These are phyloP conservation scores for Orussus abietinus DNA, from an alignment of 1,140 invertebrate species.

Conservation along the genomic window DNA sequence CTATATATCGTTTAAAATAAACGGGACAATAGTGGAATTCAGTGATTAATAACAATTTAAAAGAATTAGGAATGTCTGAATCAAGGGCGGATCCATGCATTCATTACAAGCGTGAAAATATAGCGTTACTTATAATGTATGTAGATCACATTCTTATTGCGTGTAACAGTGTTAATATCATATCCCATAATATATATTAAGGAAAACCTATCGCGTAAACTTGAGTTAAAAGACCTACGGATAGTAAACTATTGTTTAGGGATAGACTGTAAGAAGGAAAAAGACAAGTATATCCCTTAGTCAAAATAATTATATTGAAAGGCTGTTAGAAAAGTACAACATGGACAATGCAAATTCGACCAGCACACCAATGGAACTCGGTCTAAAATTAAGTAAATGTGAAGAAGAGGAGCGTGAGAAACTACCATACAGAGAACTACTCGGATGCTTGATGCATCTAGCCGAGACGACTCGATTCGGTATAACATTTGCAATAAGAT, in stretches of 20 bases:
- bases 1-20: conserved; percentile 2
- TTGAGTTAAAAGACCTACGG: too few species aligned
- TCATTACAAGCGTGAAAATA: not conserved
- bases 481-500: conserved; percentile 29
- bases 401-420: too few species aligned
- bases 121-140: not conserved
- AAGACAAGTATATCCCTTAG: conserved; percentile 13
- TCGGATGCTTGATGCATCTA: conserved; percentile 41
- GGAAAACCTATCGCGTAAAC: too few species aligned
- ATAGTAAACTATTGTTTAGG: too few species aligned
- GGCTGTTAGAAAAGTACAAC: not conserved
- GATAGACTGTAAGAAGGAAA: conserved; percentile 5
- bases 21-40: too few species aligned
- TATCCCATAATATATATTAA: too few species aligned
- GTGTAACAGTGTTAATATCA: not conserved
- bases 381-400: not conserved
- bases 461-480: conserved; percentile 35
- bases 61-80: not conserved
- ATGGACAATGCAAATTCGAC: conserved; percentile 3
- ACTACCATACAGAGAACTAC: conserved; percentile 32
- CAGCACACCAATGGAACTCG: not conserved
- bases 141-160: conserved; percentile 2
- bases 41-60: not conserved
- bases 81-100: too few species aligned
- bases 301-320: conserved; percentile 2